These are phyloP conservation scores for Luperina nickerlii DNA, from an alignment of 2,888 invertebrate species.

Conservation along the genomic window DNA sequence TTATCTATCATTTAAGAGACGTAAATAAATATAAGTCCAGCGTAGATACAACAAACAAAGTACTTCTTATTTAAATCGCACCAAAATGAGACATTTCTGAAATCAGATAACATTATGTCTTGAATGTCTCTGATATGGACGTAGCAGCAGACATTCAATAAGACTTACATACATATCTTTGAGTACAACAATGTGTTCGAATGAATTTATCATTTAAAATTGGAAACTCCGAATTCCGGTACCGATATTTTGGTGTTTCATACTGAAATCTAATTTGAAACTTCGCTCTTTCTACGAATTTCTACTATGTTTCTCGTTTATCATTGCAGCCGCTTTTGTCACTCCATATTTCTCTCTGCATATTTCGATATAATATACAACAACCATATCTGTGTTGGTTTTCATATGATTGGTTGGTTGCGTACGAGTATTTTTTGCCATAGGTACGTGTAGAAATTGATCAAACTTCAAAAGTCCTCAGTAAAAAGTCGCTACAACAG, in stretches of 20 bases:
- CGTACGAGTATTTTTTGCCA: not conserved
- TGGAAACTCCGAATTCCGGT: not conserved
- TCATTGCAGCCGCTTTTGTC: not conserved
- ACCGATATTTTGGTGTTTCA: not conserved
- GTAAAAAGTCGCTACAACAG: not conserved
- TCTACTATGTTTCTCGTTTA: not conserved
- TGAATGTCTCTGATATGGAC: constrained; percentile 10
- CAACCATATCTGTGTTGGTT: not conserved
- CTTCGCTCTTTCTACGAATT: not conserved
- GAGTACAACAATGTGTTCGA: constrained; percentile 4
- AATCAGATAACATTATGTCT: constrained; percentile 38
- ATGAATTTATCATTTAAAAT: constrained; percentile 13
- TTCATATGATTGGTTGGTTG: not conserved
- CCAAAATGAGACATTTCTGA: constrained; percentile 20
- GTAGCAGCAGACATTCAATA: constrained; percentile 18
- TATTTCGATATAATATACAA: not conserved
- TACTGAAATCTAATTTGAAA: not conserved
- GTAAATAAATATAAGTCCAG: constrained; percentile 5
- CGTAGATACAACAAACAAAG: constrained; percentile 5
- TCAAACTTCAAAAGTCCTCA: not conserved
- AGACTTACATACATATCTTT: constrained; percentile 13
- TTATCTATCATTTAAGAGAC: constrained; percentile 8
- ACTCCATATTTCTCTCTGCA: too few relatives aligned
- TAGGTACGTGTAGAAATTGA: not conserved
- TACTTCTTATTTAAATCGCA: constrained; percentile 9